Evolutionary conservation across 2,888 invertebrate genomes (phyloP).

Genomic region (Lysandra bellargus): DNA sequence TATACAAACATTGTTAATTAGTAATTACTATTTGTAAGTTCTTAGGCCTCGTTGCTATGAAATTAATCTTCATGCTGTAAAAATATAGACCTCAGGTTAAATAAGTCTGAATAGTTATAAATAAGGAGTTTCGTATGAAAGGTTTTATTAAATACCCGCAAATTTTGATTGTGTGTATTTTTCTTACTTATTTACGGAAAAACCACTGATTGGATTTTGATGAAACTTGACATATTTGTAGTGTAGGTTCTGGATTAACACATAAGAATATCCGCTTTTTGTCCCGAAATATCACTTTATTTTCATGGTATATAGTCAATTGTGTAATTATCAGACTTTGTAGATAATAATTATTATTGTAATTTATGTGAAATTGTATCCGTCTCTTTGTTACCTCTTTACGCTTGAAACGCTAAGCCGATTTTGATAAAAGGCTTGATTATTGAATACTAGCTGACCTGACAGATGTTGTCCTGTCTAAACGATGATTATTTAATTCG

Average conservation of each 20-base stretch:
- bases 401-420: too few relatives aligned
- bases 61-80: background rate
- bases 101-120: background rate
- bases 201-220: background rate
- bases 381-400: too few relatives aligned
- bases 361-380: too few relatives aligned
- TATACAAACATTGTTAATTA: background rate
- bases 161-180: background rate
- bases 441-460: too few relatives aligned
- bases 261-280: too few relatives aligned
- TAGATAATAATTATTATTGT: too few relatives aligned
- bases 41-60: background rate
- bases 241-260: background rate
- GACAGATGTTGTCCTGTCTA: too few relatives aligned
- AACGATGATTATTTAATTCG: too few relatives aligned
- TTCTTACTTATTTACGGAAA: background rate
- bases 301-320: too few relatives aligned
- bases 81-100: background rate
- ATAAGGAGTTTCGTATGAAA: background rate
- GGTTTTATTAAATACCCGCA: background rate
- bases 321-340: too few relatives aligned
- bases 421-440: too few relatives aligned
- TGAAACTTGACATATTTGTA: background rate
- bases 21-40: background rate
- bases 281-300: too few relatives aligned